phyloP scores from a whole-genome alignment of 2,113 vertebrate species.

The Paedocypris sp. region DNA sequence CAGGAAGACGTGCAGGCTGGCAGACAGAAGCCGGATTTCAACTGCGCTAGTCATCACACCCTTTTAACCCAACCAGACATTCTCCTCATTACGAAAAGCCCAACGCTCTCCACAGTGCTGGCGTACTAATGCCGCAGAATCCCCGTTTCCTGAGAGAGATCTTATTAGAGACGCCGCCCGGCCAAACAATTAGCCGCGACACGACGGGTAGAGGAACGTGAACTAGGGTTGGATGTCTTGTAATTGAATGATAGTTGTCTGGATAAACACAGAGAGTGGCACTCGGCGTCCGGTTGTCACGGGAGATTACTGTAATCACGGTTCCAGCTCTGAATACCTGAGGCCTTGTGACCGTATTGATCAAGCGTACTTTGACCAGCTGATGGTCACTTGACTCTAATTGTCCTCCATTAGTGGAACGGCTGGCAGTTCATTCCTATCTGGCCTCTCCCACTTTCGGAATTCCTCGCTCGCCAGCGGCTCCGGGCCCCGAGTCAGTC shows the following conservation, averaged over 20 bases:
- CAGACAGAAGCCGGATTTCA: conserved; percentile 35
- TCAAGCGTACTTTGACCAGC: conserved; percentile 73
- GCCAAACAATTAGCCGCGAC: too few relatives aligned
- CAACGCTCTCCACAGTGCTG: too few relatives aligned
- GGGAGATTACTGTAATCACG: conserved; percentile 38
- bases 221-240: not conserved
- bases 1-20: conserved; percentile 19
- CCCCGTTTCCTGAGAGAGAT: not conserved
- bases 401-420: conserved; percentile 69
- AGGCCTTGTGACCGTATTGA: conserved; percentile 72
- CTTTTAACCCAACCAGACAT: conserved; percentile 13
- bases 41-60: conserved; percentile 23
- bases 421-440: conserved; percentile 56
- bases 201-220: not conserved
- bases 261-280: not conserved
- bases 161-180: too few relatives aligned
- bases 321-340: conserved; percentile 67
- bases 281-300: not conserved
- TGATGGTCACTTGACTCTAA: conserved; percentile 84
- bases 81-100: not conserved
- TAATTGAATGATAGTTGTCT: not conserved
- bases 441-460: not conserved
- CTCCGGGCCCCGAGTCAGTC: too few relatives aligned
- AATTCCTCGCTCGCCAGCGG: too few relatives aligned
- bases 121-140: too few relatives aligned